These are phyloP conservation scores for Mungos mungo DNA, from an alignment of 2,113 vertebrate genomes.

Conservation along the genomic window DNA sequence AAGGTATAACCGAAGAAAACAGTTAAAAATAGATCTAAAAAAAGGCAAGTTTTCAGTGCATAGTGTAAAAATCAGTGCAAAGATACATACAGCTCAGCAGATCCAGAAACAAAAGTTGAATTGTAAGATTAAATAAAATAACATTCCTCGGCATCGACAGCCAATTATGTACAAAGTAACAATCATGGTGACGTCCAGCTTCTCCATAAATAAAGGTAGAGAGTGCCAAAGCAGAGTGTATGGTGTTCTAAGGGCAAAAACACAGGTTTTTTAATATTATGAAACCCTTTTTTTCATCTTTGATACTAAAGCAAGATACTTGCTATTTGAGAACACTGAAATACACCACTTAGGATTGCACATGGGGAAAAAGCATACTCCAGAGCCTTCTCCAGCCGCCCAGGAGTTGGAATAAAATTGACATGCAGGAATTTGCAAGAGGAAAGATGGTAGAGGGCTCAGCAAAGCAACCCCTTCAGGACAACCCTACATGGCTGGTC, in stretches of 20 bases:
- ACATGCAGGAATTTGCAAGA: neutral
- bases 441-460: neutral
- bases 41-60: neutral
- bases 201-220: neutral
- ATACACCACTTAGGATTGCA: fast-evolving
- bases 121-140: neutral
- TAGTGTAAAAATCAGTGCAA: neutral
- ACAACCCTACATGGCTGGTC: too few species aligned
- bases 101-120: neutral
- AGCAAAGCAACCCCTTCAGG: fast-evolving
- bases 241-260: neutral
- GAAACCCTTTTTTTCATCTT: neutral
- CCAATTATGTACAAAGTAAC: too few species aligned
- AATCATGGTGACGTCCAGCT: fast-evolving
- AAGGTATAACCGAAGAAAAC: neutral
- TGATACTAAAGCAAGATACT: neutral
- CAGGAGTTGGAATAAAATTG: neutral
- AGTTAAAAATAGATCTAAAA: neutral
- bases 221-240: fast-evolving
- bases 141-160: neutral
- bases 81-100: neutral
- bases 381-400: neutral
- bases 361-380: fast-evolving
- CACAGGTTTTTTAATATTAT: neutral
- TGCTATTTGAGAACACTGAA: neutral